phyloP scores from a whole-genome alignment of 2,113 vertebrate genomes.

The Pipra filicauda region DNA sequence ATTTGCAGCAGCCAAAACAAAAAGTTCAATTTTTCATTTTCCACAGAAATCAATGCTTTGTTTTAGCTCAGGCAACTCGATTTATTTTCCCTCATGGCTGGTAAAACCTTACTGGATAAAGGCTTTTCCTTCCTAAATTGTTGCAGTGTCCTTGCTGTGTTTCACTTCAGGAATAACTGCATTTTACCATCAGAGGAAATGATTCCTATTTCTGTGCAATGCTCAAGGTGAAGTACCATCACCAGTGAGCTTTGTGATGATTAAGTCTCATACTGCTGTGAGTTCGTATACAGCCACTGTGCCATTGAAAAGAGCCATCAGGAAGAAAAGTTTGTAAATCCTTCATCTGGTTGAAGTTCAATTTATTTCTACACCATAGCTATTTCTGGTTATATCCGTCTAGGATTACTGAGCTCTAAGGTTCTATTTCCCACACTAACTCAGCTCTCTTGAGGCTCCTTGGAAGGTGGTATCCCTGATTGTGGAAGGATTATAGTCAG shows the following conservation, averaged over 20 bases:
- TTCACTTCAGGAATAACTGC: background rate
- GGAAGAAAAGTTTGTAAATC: background rate
- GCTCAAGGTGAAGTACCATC: background rate
- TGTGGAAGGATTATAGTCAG: background rate
- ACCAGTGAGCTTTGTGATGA: background rate
- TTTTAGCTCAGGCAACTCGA: background rate
- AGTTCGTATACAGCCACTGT: background rate
- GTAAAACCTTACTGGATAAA: background rate
- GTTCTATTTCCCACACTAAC: background rate
- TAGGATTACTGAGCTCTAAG: background rate
- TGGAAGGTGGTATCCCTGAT: background rate
- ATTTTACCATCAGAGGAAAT: background rate
- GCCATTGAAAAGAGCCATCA: background rate
- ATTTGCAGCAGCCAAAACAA: background rate
- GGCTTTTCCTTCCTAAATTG: background rate
- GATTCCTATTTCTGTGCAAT: background rate
- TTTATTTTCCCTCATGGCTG: background rate
- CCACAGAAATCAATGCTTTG: background rate
- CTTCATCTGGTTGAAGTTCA: background rate
- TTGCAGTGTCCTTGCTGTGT: background rate
- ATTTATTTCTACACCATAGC: background rate
- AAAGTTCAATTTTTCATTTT: background rate
- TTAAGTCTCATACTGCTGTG: background rate
- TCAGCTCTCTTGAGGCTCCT: background rate
- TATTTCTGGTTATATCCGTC: background rate